Percentiles rank a stretch among this genome's conserved stretches.
Evolutionary conservation across 2,888 invertebrate genomes (phyloP).

Genomic region (Aphodius sticticus): DNA sequence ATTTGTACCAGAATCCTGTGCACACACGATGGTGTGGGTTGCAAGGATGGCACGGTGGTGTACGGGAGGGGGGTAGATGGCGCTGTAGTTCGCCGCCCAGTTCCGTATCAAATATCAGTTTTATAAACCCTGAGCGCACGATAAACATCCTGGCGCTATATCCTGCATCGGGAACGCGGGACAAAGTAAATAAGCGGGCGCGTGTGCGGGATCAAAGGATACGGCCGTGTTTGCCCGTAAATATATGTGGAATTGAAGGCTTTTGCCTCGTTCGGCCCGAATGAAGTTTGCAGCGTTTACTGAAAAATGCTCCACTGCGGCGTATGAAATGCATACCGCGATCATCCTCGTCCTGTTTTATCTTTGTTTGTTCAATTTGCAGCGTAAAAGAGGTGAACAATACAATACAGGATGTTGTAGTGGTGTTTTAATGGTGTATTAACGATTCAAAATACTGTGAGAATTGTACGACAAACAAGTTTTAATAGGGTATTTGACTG

Average conservation of each 20-base stretch:
- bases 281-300: background rate
- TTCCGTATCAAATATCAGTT: constrained; percentile 4
- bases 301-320: background rate
- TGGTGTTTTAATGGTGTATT: no score
- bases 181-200: background rate
- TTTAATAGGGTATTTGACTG: no score
- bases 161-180: background rate
- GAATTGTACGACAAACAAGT: no score
- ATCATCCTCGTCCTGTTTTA: background rate
- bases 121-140: background rate
- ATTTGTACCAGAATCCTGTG: background rate
- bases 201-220: background rate
- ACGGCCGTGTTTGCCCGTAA: background rate
- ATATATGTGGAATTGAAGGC: background rate
- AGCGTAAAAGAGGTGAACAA: background rate
- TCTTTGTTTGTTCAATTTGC: background rate
- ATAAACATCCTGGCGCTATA: background rate
- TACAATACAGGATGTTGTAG: no score
- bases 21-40: background rate
- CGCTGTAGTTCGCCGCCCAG: background rate
- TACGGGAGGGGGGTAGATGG: background rate
- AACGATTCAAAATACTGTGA: no score
- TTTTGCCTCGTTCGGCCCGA: background rate
- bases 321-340: background rate
- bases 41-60: background rate